Evolutionary conservation across 2,888 invertebrate genomes (phyloP), one percentile per base, ranked within the genome.

Genomic region (Pasiphila rectangulata): DNA sequence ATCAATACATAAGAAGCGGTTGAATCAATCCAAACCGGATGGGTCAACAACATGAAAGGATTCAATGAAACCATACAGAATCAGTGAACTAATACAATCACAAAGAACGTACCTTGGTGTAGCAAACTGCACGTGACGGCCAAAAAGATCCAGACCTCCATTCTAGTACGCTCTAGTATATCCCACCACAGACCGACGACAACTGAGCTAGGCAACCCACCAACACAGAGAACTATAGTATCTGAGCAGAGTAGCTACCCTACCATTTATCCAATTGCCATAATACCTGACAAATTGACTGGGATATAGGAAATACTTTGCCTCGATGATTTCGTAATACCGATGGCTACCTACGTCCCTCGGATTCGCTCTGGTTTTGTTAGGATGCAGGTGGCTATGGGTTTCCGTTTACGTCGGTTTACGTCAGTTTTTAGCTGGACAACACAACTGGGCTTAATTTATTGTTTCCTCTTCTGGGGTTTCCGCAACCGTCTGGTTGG

Each of bases 81-180:
- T 34, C 42, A 25, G 42, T n/a, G 17, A 37, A 16, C 51, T 24
- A 25, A 39, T 57, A 59, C 56, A 55, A 36, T 4, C 21, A 48
- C 34, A 43, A 61, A 59, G 59, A 60, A 81, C 83, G 64, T 75
- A 87, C 87, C 87, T 86, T 84, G 77, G 46, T 86, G 84, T 36
- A 87, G 71, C 59, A 86, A 79, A 79, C 85, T 82, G 79, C 83
- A 82, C 52, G 82, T 57, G 59, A 82, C 80, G 75, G 79, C 85
- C 78, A 86, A 72, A 76, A 83, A 69, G 74, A 70, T 45, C 44
- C 61, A 63, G 17, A 70, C 48, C 55, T 79, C 81, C 84, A 86
- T 85, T 45, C 58, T 50, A 54, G 73, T 61, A 59, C 5, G 6
- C 54, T 63, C 79, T 65, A 68, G 82, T 70, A 72, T 12, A 7